A percentile compares a stretch with the other conserved stretches of the same genome.
Conservation (phyloP, 1,140 invertebrate genomes). For the Camponotus vicinus region DNA sequence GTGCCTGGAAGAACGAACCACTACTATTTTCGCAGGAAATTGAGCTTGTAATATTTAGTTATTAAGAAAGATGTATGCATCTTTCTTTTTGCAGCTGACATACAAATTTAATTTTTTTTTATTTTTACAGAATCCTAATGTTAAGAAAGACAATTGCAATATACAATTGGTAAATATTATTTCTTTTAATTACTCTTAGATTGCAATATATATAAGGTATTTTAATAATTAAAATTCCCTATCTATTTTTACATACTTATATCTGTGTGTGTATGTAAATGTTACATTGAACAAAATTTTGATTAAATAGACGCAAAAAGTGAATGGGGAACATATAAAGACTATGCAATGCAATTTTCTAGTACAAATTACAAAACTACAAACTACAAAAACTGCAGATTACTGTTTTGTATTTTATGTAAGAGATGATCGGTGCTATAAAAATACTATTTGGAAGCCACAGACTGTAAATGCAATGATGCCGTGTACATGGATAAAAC, state of each 20-base stretch:
- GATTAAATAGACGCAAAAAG: neutral
- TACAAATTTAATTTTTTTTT: neutral
- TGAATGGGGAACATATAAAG: neutral
- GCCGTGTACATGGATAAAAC: neutral
- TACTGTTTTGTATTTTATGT: constrained; percentile 13
- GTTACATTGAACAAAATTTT: neutral
- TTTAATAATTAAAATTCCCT: neutral
- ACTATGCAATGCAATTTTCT: constrained; percentile 15
- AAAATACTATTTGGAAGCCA: constrained; percentile 39
- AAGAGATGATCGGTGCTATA: neutral
- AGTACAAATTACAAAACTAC: neutral
- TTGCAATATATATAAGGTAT: neutral
- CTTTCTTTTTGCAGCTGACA: neutral
- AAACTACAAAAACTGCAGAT: neutral
- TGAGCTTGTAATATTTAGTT: constrained; percentile 50
- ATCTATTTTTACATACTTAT: neutral
- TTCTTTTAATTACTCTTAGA: neutral
- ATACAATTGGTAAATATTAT: constrained; percentile 44
- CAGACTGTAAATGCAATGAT: too few species aligned
- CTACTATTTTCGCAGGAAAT: neutral
- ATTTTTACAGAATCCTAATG: neutral
- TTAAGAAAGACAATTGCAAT: neutral
- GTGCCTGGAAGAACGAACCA: neutral
- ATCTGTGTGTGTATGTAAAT: neutral
- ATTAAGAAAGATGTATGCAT: neutral